Base-by-base conservation (phyloP, 2,888 invertebrate genomes). In the Lepetodrilus schrolli region DNA sequence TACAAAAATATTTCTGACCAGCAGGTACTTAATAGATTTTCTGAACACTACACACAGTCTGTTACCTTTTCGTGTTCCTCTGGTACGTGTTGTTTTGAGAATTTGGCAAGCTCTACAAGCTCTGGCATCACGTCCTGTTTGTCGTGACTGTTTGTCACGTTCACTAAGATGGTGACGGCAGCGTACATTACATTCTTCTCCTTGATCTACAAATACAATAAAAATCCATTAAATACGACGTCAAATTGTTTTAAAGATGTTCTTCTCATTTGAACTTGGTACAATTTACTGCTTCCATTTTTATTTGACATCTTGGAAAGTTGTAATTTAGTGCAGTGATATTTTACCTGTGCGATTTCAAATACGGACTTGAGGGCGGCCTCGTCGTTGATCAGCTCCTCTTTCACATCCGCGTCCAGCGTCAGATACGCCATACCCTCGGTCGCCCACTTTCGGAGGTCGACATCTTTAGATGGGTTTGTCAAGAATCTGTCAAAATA, bases 81-180 rank as follows among this genome's bases (percentile, higher is more conserved):
- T 1, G 99, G 99, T 81, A 99, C 95, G 91, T 99, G 99, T 88
- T 99, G 98, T 91, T 99, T 99, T 1, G 99, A 96, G 92, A 98
- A 99, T 92, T 99, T 98, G 0, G 99, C 99, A 79, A 99, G 91
- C 90, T 99, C 98, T 20, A 98, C 89, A 95, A 99, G 95, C 92
- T 99, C 99, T 2, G 98, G 98, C 85, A 97, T 93, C 0, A 98
- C 91, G 90, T 98, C 98, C 89, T 98, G 97, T 90, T 98, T 98
- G 82, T 99, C 99, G 90, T 98, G 99, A 2, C 97, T 96, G 92
- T 99, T 99, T 87, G 97, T 96, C 20, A 99, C 92, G 90, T 99
- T 99, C 0, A 98, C 98, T 80, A 99, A 93, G 13, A 98, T 96
- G 0, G 97, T 96, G 0, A 98, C 95, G 4, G 97, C 85, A 4